Evolutionary conservation across 2,797 vertebrate genomes (phyloP), one percentile per base, ranked within the genome.

Genomic region (Enteromius treurensis): DNA sequence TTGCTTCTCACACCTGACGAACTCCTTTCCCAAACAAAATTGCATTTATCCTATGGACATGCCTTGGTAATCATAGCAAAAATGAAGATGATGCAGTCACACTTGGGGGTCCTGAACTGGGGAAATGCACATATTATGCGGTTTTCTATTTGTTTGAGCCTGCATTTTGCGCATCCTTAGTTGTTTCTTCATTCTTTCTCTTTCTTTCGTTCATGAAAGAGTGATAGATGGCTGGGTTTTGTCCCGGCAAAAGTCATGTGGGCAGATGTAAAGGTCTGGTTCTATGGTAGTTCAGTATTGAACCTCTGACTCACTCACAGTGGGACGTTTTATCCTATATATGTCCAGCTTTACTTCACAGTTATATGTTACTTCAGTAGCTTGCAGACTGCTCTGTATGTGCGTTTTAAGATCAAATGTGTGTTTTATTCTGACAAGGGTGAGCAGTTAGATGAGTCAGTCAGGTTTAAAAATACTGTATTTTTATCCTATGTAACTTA

Each of bases 1-100:
- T 49, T 37, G 68, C 70, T 76, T 79, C 42, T 29, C 37, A 76
- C 51, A 79, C 80, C 45, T 74, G 21, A 29, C 10, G 34, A 19
- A 6, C 45, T 60, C 62, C 37, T 78, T 82, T 76, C 23, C 55
- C 49, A 71, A 76, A 68, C 55, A 74, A 45, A 74, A 64, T 49
- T 15, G 21, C 42, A 32, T 76, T 76, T 68, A 42, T 55, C 15
- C 45, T 49, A 13, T 47, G 11, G 79, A 73, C 26, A 47, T 29
- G 13, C 34, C 32, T 71, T 81, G 1, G 8, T 45, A 73, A 81
- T 55, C 26, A 71, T 13, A 29, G 23, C 0, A 9, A 19, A 77
- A 21, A 55, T 32, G 2, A 53, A 68, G 40, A 69, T 0, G 14
- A 34, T 47, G 62, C 15, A 77, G 47, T 71, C 4, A 0, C 42